Base-by-base conservation (phyloP, 1,140 invertebrate genomes). In the Drosophila takahashii region DNA sequence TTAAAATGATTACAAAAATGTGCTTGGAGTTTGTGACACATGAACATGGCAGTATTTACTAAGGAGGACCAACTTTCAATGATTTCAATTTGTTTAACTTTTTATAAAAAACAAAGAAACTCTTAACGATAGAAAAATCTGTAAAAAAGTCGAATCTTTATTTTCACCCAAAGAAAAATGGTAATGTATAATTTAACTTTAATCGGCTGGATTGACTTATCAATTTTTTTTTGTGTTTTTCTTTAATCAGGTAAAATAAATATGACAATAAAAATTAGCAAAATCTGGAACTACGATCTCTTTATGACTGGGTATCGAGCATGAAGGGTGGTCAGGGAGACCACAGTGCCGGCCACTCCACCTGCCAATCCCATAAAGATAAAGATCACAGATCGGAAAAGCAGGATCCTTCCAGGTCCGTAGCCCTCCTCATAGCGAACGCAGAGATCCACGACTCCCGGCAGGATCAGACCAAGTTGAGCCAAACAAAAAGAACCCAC, bases 401-500 rank as follows among this genome's bases (percentile, higher is more conserved):
- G 34, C 0, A 58, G 5, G 0, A 77, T 39, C 15, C 47, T 65
- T 1, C 54, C 52, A 3, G 13, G 45, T 1, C 81, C 81, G 45
- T 85, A 84, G 27, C 81, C 81, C 1, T 56, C 16, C 6, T 26
- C n/a, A 36, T 84, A 84, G 7, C 39, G 47, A 13, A 73, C 54
- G 26, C 77, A 84, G 2, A 84, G 26, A 50, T 84, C 54, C 15
- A 84, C 34, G 27, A 84, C 62, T 26, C 77, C 77, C 15, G 81
- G 81, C 65, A 65, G 72, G 44, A 84, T 85, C 0, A 84, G 52
- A 22, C 72, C 72, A 62, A 84, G 18, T 26, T 84, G 81, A 22
- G 81, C 76, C 50, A 84, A 36, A 10, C 80, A 84, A 47, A 84
- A 84, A 5, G 81, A 79, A 8, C 81, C 81, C 13, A 84, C 76